These are phyloP conservation scores for Pterostichus madidus DNA, from an alignment of 2,888 invertebrate species.

Conservation along the genomic window DNA sequence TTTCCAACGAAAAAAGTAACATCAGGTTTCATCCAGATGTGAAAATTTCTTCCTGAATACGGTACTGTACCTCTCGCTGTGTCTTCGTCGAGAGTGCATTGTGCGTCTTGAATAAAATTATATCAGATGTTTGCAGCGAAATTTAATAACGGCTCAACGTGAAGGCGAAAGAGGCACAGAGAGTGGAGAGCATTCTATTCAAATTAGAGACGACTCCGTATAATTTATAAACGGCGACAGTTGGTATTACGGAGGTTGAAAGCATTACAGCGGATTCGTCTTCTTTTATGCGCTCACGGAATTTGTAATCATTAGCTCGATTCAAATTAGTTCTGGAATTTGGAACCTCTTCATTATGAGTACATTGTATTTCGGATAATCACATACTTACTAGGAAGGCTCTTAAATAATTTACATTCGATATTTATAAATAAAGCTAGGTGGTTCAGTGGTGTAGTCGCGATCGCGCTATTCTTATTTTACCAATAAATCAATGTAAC, in stretches of 20 bases:
- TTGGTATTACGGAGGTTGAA: conserved; percentile 52
- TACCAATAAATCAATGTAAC: too few species aligned
- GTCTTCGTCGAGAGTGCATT: conserved; percentile 40
- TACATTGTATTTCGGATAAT: conserved; percentile 20
- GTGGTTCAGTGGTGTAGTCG: too few species aligned
- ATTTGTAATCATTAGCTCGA: conserved; percentile 51
- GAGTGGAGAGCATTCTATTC: conserved; percentile 55
- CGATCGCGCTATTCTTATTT: too few species aligned
- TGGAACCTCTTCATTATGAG: conserved; percentile 29
- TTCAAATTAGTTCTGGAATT: conserved; percentile 47
- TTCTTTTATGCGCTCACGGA: conserved; percentile 32
- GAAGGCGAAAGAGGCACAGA: conserved; percentile 37
- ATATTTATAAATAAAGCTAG: too few species aligned
- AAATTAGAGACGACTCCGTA: conserved; percentile 56
- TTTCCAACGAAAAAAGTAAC: too few species aligned
- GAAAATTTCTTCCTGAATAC: neutral
- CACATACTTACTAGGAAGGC: neutral
- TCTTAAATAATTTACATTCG: neutral
- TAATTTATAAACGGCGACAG: conserved; percentile 55
- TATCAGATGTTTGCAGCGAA: conserved; percentile 57
- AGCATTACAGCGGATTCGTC: conserved; percentile 47
- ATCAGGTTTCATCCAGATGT: too few species aligned
- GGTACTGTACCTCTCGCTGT: neutral
- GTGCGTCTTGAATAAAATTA: conserved; percentile 56
- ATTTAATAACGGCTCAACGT: conserved; percentile 55